These are phyloP conservation scores for Sterna hirundo DNA, from an alignment of 2,113 vertebrate species.

Conservation along the genomic window DNA sequence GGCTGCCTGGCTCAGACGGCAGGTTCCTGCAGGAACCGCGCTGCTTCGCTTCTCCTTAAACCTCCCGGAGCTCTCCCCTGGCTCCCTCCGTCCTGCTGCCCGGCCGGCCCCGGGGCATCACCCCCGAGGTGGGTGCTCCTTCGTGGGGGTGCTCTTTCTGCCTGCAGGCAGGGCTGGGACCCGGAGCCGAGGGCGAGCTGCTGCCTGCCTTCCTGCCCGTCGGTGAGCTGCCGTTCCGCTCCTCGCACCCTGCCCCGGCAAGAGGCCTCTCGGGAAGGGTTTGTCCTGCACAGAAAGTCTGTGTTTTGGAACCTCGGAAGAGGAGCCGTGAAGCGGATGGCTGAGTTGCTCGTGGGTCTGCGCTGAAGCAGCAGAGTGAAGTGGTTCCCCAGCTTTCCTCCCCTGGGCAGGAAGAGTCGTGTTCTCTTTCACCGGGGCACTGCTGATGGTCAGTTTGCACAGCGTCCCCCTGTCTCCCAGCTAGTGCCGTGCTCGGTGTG, in stretches of 20 bases:
- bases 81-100: background rate
- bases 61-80: accelerated
- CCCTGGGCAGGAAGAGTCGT: accelerated
- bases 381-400: background rate
- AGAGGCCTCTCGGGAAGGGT: background rate
- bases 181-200: background rate
- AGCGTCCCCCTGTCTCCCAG: accelerated
- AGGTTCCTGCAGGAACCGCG: background rate
- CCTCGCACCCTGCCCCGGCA: background rate
- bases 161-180: background rate
- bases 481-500: background rate
- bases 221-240: background rate
- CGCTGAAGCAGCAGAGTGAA: background rate
- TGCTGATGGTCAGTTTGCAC: no score
- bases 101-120: background rate
- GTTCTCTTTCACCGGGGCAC: background rate
- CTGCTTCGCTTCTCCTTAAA: background rate
- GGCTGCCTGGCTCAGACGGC: background rate
- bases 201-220: background rate
- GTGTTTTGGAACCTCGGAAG: background rate
- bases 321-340: background rate
- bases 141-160: no score
- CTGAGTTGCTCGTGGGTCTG: background rate
- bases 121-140: background rate
- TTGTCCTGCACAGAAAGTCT: background rate